phyloP scores from a whole-genome alignment of 2,113 vertebrate genomes.

The human region GRCh38 chr11:124786001-124786500 shows the following conservation, averaged over 20 bases:
- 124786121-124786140: neutral
- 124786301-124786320: conserved; percentile 35
- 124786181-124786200: too few species aligned
- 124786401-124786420: neutral
- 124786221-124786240: neutral
- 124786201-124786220: neutral
- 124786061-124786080: neutral
- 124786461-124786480: neutral
- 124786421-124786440: neutral
- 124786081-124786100: neutral
- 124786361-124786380: neutral
- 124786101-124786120: neutral
- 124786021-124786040: neutral
- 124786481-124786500: conserved; percentile 18
- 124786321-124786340: neutral
- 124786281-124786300: neutral
- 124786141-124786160: too few species aligned
- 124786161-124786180: too few species aligned
- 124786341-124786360: neutral
- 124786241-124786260: too few species aligned
- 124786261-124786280: neutral
- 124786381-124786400: neutral
- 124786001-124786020: neutral
- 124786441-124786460: neutral
- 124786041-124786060: neutral